phyloP scores from a whole-genome alignment of 1,140 invertebrate species.

The Archivesica marissinica region DNA sequence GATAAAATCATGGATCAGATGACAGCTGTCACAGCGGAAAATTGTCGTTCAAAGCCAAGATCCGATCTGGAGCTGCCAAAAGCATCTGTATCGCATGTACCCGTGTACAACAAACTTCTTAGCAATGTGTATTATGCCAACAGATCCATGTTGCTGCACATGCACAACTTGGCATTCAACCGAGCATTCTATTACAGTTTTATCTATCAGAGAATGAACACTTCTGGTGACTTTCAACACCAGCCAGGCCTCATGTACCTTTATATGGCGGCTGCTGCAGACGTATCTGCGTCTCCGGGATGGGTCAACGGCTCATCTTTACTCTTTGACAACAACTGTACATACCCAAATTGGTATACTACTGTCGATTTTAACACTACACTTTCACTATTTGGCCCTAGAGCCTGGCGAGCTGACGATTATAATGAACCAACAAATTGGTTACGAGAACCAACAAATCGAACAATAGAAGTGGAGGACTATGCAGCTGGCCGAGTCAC shows the following conservation, averaged over 20 bases:
- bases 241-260: slow-evolving; percentile 99
- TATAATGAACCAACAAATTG: slow-evolving; percentile 84
- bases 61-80: slow-evolving; percentile 91
- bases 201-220: slow-evolving; percentile 90
- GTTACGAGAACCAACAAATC: slow-evolving; percentile 83
- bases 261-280: slow-evolving; percentile 96
- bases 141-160: slow-evolving; percentile 94
- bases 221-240: slow-evolving; percentile 87
- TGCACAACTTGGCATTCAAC: slow-evolving; percentile 98
- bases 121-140: slow-evolving; percentile 94
- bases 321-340: slow-evolving; percentile 97
- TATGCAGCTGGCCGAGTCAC: slow-evolving; percentile 86
- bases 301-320: slow-evolving; percentile 96
- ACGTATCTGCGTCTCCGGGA: slow-evolving; percentile 95
- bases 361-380: slow-evolving; percentile 98
- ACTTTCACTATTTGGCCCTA: slow-evolving; percentile 96
- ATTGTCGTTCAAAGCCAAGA: slow-evolving; percentile 94
- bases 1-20: slow-evolving; percentile 86
- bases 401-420: slow-evolving; percentile 88
- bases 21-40: slow-evolving; percentile 91
- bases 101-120: slow-evolving; percentile 97
- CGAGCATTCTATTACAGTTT: slow-evolving; percentile 96
- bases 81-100: slow-evolving; percentile 94
- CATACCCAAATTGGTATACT: slow-evolving; percentile 96
- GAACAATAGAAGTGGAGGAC: slow-evolving; percentile 82